Base-by-base conservation (phyloP, 2,113 vertebrate species). In the Passer montanus region DNA sequence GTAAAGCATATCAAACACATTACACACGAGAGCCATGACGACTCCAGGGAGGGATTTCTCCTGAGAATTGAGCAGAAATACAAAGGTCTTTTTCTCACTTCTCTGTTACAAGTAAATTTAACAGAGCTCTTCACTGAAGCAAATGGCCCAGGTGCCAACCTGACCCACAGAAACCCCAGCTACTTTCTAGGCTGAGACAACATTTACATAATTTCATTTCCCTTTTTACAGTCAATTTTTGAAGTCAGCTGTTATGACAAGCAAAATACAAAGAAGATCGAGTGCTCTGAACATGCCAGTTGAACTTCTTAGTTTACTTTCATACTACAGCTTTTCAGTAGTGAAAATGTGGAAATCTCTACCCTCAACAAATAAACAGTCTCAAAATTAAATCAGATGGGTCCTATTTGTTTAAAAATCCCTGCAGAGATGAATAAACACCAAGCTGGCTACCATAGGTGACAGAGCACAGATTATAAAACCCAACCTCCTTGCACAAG, bases 1-100 rank as follows among this genome's bases (percentile, higher is more conserved):
- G 96, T 99, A 99, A 66, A 99, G 98, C 99, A 99, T 99, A 97
- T 99, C 99, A 95, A 99, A 99, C 37, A 99, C 99, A 49, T 99
- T 99, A 89, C 99, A 99, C 69, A 99, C 99, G 4, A 99, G 97
- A 30, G 99, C 99, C 99, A 99, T 99, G 93, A 99, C 99, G 46
- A 99, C 99, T 43, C 99, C 99, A 37, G 99, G 99, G 43, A 99
- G 98, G 30, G 99, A 99, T 85, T 99, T 99, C 97, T 99, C 99
- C 99, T 99, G 93, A 72, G 85, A 79, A 97, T 84, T 93, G 97
- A 96, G 50, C 37, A 95, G 76, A 97, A 72, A 89, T 37, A 94
- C 22, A 85, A 55, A 47, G 6, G 26, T 66, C 52, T 89, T 26
- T 64, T 74, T 74, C 63, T 67, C 47, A 24, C 9, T 55, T 50